Conservation (phyloP, 1,140 invertebrate genomes). For the Teleopsis dalmanni region DNA sequence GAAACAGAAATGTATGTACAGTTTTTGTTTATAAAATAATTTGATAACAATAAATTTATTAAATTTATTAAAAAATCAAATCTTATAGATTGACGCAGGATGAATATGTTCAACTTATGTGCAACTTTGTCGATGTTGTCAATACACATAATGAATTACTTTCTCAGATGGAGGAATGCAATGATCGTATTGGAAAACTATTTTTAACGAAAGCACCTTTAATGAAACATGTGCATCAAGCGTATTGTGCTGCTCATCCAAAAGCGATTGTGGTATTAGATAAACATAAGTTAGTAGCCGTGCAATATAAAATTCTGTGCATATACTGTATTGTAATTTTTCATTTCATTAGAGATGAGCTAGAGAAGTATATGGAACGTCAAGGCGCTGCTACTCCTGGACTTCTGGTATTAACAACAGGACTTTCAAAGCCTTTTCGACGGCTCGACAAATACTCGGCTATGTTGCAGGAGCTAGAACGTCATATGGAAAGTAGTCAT, state of each 20-base stretch:
- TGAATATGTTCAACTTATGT: constrained; percentile 78
- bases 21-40: not conserved
- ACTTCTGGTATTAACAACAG: constrained; percentile 81
- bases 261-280: constrained; percentile 85
- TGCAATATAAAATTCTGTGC: not conserved
- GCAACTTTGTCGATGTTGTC: constrained; percentile 82
- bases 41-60: not conserved
- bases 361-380: constrained; percentile 80
- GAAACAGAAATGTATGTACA: constrained; percentile 68
- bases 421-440: constrained; percentile 89
- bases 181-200: constrained; percentile 83
- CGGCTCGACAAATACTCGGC: constrained; percentile 90
- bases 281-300: constrained; percentile 67
- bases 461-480: constrained; percentile 88
- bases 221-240: constrained; percentile 77
- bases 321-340: not conserved
- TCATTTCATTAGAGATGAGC: constrained; percentile 61
- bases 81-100: constrained; percentile 67
- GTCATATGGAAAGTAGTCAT: constrained; percentile 92
- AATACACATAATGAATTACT: constrained; percentile 75
- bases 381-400: constrained; percentile 75
- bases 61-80: constrained; percentile 13
- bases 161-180: constrained; percentile 68
- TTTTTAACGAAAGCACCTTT: constrained; percentile 81
- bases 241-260: constrained; percentile 88